phyloP scores from a whole-genome alignment of 30 jellyfish, hydroid and myxozoan species.

The Cassiopea andromeda region DNA sequence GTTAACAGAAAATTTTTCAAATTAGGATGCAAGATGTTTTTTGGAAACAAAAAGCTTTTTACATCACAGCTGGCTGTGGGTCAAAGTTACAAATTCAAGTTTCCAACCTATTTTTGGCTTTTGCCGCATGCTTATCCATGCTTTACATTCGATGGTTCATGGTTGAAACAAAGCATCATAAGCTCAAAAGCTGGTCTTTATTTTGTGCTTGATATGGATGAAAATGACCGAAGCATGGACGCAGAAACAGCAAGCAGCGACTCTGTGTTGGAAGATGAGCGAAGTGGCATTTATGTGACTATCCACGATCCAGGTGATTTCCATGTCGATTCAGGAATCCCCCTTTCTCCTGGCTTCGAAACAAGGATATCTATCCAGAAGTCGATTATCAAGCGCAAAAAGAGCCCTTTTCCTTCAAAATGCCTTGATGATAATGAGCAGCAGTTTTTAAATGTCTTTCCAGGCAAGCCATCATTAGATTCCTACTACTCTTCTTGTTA shows the following conservation, averaged over 20 bases:
- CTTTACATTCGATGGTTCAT: constrained; percentile 24
- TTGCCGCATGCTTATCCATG: constrained; percentile 35
- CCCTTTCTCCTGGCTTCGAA: constrained; percentile 48
- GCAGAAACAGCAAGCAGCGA: background rate
- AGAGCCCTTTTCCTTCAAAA: constrained; percentile 47
- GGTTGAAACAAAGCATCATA: constrained; percentile 11
- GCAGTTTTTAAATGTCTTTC: background rate
- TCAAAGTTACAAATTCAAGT: background rate
- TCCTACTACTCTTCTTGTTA: constrained; percentile 17
- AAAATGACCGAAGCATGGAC: constrained; percentile 22
- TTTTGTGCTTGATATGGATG: constrained; percentile 16
- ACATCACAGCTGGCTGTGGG: background rate
- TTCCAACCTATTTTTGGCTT: constrained; percentile 17
- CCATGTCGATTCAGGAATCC: constrained; percentile 10
- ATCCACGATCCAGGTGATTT: constrained; percentile 20
- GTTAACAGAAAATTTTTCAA: constrained; percentile 15
- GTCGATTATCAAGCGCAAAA: constrained; percentile 6
- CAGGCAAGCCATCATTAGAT: background rate
- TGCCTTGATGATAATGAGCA: constrained; percentile 15
- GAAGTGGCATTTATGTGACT: constrained; percentile 34
- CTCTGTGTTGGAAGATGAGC: background rate
- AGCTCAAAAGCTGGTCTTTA: constrained; percentile 29
- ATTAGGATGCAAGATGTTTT: constrained; percentile 29
- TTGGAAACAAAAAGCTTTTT: background rate
- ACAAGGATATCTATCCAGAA: constrained; percentile 15